Percentiles rank a stretch among this genome's conserved stretches.
phyloP scores from a whole-genome alignment of 1,140 invertebrate species.

The Zaprionus vittiger region DNA sequence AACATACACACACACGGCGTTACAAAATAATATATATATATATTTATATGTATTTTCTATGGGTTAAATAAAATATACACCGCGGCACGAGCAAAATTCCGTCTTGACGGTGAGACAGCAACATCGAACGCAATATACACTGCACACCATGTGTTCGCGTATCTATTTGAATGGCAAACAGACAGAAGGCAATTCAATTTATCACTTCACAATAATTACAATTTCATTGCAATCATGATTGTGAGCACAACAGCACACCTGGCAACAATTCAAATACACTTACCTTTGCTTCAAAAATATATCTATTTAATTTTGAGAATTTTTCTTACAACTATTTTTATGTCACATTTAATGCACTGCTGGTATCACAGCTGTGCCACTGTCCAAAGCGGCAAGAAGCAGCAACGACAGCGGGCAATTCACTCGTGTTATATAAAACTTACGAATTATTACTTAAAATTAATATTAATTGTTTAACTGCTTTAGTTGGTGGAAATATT shows the following conservation, averaged over 20 bases:
- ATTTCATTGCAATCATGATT: neutral
- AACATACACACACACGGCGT: constrained; percentile 54
- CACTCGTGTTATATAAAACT: constrained; percentile 66
- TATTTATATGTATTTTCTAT: constrained; percentile 38
- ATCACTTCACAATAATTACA: neutral
- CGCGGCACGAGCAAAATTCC: constrained; percentile 68
- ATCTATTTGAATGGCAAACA: constrained; percentile 38
- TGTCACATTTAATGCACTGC: neutral
- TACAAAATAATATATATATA: constrained; percentile 27
- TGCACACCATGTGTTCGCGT: constrained; percentile 41
- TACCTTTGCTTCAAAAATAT: constrained; percentile 4
- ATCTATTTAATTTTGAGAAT: neutral
- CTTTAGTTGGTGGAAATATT: neutral
- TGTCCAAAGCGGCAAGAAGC: constrained; percentile 51
- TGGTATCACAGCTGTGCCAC: constrained; percentile 43
- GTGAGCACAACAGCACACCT: neutral
- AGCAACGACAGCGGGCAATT: constrained; percentile 16
- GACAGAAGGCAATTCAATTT: constrained; percentile 28
- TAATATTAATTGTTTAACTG: neutral
- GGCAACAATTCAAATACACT: neutral
- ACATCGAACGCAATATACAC: constrained; percentile 54
- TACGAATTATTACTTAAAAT: constrained; percentile 63
- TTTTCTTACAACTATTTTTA: constrained; percentile 1
- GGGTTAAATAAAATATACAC: constrained; percentile 48
- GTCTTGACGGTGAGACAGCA: constrained; percentile 67